Evolutionary conservation across 2,797 vertebrate species (phyloP), one percentile per base, ranked within the genome.

Genomic region (Clarias laeviceps): DNA sequence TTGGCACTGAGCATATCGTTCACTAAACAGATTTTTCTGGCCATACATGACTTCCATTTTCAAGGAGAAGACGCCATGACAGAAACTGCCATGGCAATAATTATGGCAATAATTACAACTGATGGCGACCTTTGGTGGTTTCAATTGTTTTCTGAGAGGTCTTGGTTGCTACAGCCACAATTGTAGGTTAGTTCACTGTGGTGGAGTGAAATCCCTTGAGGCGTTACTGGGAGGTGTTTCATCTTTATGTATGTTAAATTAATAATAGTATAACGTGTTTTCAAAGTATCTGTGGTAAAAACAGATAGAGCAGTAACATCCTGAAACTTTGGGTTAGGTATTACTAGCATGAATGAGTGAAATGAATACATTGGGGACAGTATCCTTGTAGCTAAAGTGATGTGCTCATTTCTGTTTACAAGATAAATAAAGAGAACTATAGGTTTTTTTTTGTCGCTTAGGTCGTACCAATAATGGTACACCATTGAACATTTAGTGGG

Each of bases 131-230:
- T 62, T 83, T 83, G 56, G 69, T n/a, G 11, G 69, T 74, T 50
- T 74, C 57, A 1, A 54, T 74, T 83, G 82, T 83, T 83, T 83
- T 62, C 69, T 83, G n/a, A 74, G 57, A 62, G 56, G 18, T 83
- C 69, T 72, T 62, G 82, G 34, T 83, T 62, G 45, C 34, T 40
- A 9, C 1, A 83, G n/a, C 79, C 79, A 81, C 79, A 81, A 66
- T 81, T 50, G 79, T 50, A 81, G 79, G 62, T 34, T 70, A 34
- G 66, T 70, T 59, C 54, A 70, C 20, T 73, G 69, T 62, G 69
- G 82, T 62, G 82, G 6, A 45, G 82, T 29, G 29, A 45, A 83
- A 66, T 66, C 79, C 57, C 17, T 64, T 50, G 69, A 34, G 69
- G 34, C 64, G 37, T 40, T 54, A 12, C 34, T 37, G n/a, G 56